These are phyloP conservation scores for Oligia strigilis DNA, from an alignment of 2,888 invertebrate genomes.

Conservation along the genomic window DNA sequence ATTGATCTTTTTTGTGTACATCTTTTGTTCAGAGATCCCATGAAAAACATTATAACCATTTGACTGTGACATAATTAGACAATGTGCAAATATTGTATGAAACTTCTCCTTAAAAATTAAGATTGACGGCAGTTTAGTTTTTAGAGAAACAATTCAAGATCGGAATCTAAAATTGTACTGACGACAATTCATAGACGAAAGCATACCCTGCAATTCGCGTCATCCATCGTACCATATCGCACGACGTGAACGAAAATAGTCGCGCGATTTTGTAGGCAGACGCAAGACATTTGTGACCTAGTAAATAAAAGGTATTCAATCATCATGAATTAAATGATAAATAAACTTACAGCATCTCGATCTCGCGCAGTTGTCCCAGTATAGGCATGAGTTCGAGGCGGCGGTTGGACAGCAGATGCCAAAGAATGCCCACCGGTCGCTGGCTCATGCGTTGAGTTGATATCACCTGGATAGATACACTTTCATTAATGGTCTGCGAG, in stretches of 20 bases:
- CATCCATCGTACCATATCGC: too few relatives aligned
- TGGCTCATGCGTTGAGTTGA: conserved; percentile 87
- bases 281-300: too few relatives aligned
- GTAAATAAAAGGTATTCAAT: too few relatives aligned
- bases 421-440: conserved; percentile 94
- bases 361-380: conserved; percentile 92
- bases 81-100: background rate
- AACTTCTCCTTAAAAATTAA: too few relatives aligned
- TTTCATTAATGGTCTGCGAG: background rate
- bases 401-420: conserved; percentile 94
- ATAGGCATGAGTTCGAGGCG: conserved; percentile 94
- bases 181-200: background rate
- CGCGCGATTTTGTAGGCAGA: too few relatives aligned
- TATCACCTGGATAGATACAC: conserved; percentile 79
- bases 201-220: too few relatives aligned
- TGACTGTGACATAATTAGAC: background rate
- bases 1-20: background rate
- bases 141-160: background rate
- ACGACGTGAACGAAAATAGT: too few relatives aligned
- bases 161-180: background rate
- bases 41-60: too few relatives aligned
- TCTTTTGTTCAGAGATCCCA: background rate
- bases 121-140: too few relatives aligned
- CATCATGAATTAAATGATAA: too few relatives aligned
- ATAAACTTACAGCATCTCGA: conserved; percentile 93